A percentile compares a stretch with the other conserved stretches of the same genome.
Conservation (phyloP, 2,888 invertebrate species). For the Ophion obscuratus region DNA sequence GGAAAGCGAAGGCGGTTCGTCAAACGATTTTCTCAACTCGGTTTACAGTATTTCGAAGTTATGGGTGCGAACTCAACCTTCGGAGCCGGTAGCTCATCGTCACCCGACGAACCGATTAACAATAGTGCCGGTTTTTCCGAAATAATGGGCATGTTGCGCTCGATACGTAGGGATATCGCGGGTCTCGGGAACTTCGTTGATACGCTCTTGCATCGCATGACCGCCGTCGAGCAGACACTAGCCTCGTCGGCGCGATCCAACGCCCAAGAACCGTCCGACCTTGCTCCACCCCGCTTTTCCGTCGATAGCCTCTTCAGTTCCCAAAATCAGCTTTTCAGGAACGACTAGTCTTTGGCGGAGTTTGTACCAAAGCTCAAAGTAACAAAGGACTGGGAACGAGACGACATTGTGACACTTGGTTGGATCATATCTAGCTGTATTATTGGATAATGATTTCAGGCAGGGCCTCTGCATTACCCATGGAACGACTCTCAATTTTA, state of each 20-base stretch:
- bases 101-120: background rate
- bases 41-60: background rate
- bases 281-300: background rate
- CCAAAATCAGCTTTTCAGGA: no score
- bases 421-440: no score
- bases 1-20: background rate
- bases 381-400: no score
- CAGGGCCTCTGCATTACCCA: no score
- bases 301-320: no score
- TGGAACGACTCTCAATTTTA: no score
- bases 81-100: background rate
- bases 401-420: no score
- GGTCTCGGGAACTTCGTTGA: slow-evolving; percentile 26
- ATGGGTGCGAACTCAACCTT: no score
- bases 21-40: background rate
- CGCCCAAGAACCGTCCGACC: background rate
- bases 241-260: background rate
- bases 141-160: slow-evolving; percentile 29
- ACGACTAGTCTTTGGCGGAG: no score
- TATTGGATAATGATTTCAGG: no score
- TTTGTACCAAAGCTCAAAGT: no score
- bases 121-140: background rate
- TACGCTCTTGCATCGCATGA: slow-evolving; percentile 28
- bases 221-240: slow-evolving; percentile 24
- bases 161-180: slow-evolving; percentile 40